A percentile compares a stretch with the other conserved stretches of the same genome.
Evolutionary conservation across 1,140 invertebrate genomes (phyloP).

Genomic region (Penaeus indicus): DNA sequence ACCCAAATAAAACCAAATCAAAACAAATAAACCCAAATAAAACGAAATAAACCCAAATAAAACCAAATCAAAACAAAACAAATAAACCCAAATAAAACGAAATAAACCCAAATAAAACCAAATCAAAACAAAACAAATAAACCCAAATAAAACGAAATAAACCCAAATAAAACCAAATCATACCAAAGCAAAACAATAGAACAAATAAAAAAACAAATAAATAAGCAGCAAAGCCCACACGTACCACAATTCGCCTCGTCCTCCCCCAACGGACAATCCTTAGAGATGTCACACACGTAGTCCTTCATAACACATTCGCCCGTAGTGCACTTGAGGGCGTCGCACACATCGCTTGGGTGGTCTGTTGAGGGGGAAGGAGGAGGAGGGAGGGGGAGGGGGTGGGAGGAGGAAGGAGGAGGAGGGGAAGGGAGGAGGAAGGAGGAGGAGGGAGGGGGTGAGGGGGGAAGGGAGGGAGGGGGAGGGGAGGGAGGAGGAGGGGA

Average conservation of each 20-base stretch:
- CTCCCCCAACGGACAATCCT: conserved; percentile 26
- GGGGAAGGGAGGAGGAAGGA: too few species aligned
- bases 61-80: too few species aligned
- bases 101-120: too few species aligned
- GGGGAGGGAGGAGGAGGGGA: neutral
- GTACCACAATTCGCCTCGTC: conserved; percentile 42
- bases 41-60: too few species aligned
- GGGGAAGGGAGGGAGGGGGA: too few species aligned
- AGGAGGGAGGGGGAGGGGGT: neutral
- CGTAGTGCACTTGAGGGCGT: conserved; percentile 16
- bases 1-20: too few species aligned
- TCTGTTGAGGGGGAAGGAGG: neutral
- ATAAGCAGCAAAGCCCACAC: neutral
- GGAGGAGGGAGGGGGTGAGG: neutral
- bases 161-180: neutral
- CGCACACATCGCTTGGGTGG: neutral
- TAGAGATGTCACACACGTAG: conserved; percentile 24
- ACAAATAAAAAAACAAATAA: neutral
- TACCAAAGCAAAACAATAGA: neutral
- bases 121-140: too few species aligned
- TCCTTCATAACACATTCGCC: conserved; percentile 23
- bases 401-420: neutral
- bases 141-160: too few species aligned
- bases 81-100: too few species aligned
- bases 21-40: too few species aligned